phyloP scores from a whole-genome alignment of 1,140 invertebrate genomes.

The Trinorchestia longiramus region DNA sequence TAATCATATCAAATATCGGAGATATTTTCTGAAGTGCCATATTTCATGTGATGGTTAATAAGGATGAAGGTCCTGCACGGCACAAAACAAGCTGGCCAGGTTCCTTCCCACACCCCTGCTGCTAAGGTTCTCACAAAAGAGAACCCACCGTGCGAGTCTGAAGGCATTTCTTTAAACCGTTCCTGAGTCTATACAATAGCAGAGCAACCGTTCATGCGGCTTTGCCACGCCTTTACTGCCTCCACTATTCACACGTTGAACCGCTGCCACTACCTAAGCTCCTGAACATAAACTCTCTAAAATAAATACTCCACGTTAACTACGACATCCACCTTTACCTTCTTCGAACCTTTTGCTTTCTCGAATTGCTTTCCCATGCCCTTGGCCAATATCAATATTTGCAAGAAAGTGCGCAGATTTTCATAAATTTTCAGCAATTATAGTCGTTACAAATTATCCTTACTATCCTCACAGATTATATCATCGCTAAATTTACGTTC shows the following conservation, averaged over 20 bases:
- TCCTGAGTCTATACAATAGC: slow-evolving; percentile 51
- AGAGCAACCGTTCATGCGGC: slow-evolving; percentile 53
- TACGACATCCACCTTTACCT: slow-evolving; percentile 41
- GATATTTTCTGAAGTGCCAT: slow-evolving; percentile 13
- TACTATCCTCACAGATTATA: background rate
- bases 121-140: slow-evolving; percentile 54
- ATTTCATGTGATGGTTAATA: slow-evolving; percentile 53
- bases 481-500: background rate
- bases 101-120: slow-evolving; percentile 53
- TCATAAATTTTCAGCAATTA: background rate
- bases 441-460: background rate
- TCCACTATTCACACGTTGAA: slow-evolving; percentile 48
- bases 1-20: slow-evolving; percentile 48
- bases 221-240: slow-evolving; percentile 53
- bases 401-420: background rate
- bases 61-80: slow-evolving; percentile 11
- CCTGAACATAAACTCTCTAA: slow-evolving; percentile 53
- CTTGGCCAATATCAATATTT: slow-evolving; percentile 14
- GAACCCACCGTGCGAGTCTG: slow-evolving; percentile 54
- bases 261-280: slow-evolving; percentile 53
- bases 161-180: slow-evolving; percentile 54
- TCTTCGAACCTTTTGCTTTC: background rate
- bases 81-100: slow-evolving; percentile 45
- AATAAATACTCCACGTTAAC: slow-evolving; percentile 53
- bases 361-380: background rate